A percentile compares a stretch with the other conserved stretches of the same genome.
These are phyloP conservation scores for Drosophila histrio DNA, from an alignment of 2,888 invertebrate genomes.

Conservation along the genomic window DNA sequence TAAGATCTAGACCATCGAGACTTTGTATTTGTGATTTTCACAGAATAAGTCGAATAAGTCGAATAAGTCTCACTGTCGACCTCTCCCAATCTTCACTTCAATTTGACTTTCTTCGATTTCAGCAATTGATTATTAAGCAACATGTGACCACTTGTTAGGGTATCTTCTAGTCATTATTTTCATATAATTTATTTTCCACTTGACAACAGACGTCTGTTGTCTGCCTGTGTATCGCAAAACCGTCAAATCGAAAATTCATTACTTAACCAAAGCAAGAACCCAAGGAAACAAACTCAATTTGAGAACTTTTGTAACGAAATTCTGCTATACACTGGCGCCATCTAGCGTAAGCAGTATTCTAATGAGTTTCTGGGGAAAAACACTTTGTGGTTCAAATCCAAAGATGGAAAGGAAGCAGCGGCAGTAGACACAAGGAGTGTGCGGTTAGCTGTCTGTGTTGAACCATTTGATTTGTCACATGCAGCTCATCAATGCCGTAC, in stretches of 20 bases:
- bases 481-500: slow-evolving; percentile 37
- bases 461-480: slow-evolving; percentile 49
- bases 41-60: no score
- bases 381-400: slow-evolving; percentile 31
- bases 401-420: neutral
- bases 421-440: neutral
- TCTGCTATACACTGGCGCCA: slow-evolving; percentile 1
- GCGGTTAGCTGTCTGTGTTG: slow-evolving; percentile 19
- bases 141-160: no score
- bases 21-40: no score
- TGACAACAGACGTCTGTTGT: neutral
- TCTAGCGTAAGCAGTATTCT: slow-evolving; percentile 15
- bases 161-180: neutral
- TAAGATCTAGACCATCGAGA: no score
- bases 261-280: slow-evolving; percentile 5
- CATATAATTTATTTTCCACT: no score
- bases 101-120: no score
- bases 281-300: neutral
- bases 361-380: slow-evolving; percentile 31
- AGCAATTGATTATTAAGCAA: neutral
- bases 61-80: no score
- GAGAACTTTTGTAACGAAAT: neutral
- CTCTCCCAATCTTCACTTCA: no score
- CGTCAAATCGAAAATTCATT: neutral
- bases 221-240: no score